Evolutionary conservation across 2,797 vertebrate species (phyloP).

Genomic region (Remorina albescens): DNA sequence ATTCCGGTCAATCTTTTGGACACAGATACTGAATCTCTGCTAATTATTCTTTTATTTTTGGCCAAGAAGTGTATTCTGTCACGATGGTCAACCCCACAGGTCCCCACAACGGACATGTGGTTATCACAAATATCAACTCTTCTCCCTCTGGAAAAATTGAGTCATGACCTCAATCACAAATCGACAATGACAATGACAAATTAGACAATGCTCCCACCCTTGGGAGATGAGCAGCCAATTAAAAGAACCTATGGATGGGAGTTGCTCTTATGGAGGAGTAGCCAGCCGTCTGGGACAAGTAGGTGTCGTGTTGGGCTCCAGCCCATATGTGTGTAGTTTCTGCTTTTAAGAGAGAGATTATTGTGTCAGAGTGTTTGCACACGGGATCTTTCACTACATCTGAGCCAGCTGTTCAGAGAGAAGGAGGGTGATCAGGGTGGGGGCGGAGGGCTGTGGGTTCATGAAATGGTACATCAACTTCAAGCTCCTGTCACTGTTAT

Average conservation of each 20-base stretch:
- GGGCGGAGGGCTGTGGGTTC: neutral
- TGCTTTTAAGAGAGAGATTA: constrained; percentile 30
- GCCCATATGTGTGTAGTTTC: constrained; percentile 24
- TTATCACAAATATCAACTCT: too few relatives aligned
- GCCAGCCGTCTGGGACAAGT: constrained; percentile 46
- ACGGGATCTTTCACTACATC: constrained; percentile 45
- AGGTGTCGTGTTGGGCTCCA: constrained; percentile 29
- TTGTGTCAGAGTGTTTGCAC: constrained; percentile 42
- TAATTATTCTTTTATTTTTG: too few relatives aligned
- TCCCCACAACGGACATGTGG: too few relatives aligned
- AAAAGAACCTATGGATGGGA: constrained; percentile 56
- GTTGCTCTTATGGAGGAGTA: constrained; percentile 35
- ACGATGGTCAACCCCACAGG: too few relatives aligned
- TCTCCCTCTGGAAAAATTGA: too few relatives aligned
- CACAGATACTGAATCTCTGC: too few relatives aligned
- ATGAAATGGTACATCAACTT: constrained; percentile 45
- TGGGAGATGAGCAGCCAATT: constrained; percentile 70
- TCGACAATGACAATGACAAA: too few relatives aligned
- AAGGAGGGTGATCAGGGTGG: constrained; percentile 3
- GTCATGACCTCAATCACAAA: too few relatives aligned
- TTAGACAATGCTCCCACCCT: constrained; percentile 46
- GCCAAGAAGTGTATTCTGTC: too few relatives aligned
- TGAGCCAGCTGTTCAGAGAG: constrained; percentile 59
- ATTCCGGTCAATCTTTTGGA: too few relatives aligned
- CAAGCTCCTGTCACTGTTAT: constrained; percentile 43